Conservation (phyloP, 2,888 invertebrate species). For the Spodoptera picta region DNA sequence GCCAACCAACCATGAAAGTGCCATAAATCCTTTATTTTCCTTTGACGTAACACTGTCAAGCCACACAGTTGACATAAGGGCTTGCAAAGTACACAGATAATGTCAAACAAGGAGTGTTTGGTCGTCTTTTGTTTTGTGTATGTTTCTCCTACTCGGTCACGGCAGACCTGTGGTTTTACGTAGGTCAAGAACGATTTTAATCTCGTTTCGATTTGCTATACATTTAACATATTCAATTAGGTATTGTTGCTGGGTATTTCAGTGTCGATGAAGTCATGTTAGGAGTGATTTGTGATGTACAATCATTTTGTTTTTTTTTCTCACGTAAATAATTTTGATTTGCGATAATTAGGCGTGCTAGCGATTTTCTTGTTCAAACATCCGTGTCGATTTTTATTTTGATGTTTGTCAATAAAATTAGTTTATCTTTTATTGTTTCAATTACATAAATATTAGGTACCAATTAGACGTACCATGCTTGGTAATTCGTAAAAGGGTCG, state of each 20-base stretch:
- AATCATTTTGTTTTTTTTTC: slow-evolving; percentile 35
- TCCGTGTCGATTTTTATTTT: slow-evolving; percentile 37
- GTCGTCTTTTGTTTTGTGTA: slow-evolving; percentile 72
- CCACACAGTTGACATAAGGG: slow-evolving; percentile 67
- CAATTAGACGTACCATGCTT: too few relatives aligned
- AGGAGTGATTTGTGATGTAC: slow-evolving; percentile 1
- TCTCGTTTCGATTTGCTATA: slow-evolving; percentile 68
- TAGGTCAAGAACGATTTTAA: slow-evolving; percentile 77
- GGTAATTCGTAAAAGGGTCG: too few relatives aligned
- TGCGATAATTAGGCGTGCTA: slow-evolving; percentile 10
- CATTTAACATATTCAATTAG: slow-evolving; percentile 54
- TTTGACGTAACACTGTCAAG: slow-evolving; percentile 63
- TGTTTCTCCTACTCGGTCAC: slow-evolving; percentile 80
- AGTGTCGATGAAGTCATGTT: slow-evolving; percentile 48
- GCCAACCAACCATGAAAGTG: slow-evolving; percentile 48
- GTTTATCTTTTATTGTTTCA: too few relatives aligned
- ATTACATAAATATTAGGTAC: too few relatives aligned
- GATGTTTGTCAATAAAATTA: slow-evolving; percentile 13
- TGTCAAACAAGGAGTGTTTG: slow-evolving; percentile 68
- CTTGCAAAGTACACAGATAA: slow-evolving; percentile 78
- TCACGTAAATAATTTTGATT: neutral
- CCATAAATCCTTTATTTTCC: slow-evolving; percentile 56
- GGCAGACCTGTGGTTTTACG: slow-evolving; percentile 83
- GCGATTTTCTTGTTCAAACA: slow-evolving; percentile 19
- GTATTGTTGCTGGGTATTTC: slow-evolving; percentile 54